Evolutionary conservation across 1,140 invertebrate species (phyloP).

Genomic region (Bombus waltoni): DNA sequence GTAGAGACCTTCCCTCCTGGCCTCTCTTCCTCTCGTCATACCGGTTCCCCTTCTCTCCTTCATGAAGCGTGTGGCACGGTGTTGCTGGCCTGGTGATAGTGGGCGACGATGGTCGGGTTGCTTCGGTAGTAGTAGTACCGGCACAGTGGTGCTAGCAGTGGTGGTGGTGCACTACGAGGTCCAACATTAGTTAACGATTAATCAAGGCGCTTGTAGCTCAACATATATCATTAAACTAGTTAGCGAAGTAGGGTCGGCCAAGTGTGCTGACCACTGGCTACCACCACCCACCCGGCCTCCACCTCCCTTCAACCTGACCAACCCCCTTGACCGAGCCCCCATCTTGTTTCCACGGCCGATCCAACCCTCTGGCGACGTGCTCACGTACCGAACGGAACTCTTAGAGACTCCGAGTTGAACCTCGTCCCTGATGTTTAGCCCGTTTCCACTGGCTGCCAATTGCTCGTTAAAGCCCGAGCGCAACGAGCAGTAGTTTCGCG

Average conservation of each 20-base stretch:
- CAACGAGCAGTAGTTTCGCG: conserved; percentile 55
- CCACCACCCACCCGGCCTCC: conserved; percentile 65
- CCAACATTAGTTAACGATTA: conserved; percentile 84
- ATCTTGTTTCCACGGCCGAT: conserved; percentile 61
- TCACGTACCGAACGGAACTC: conserved; percentile 80
- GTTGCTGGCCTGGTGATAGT: conserved; percentile 59
- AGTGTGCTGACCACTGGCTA: conserved; percentile 83
- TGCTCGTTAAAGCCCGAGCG: conserved; percentile 64
- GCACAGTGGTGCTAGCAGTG: conserved; percentile 40
- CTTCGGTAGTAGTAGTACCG: conserved; percentile 55
- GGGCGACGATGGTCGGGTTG: conserved; percentile 8
- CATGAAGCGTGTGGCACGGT: conserved; percentile 31
- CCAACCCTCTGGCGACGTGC: conserved; percentile 76
- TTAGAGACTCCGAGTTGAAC: conserved; percentile 77
- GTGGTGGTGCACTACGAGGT: conserved; percentile 79
- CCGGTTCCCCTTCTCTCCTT: conserved; percentile 58
- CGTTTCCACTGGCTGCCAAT: conserved; percentile 67
- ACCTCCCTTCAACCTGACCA: conserved; percentile 51
- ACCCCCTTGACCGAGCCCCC: conserved; percentile 62
- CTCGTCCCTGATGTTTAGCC: conserved; percentile 66
- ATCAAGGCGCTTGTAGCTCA: conserved; percentile 83
- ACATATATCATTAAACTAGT: conserved; percentile 84
- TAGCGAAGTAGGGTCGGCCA: conserved; percentile 83
- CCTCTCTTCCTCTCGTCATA: conserved; percentile 59
- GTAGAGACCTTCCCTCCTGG: conserved; percentile 69